Conservation (phyloP, 2,113 vertebrate species). For the Vimba vimba region DNA sequence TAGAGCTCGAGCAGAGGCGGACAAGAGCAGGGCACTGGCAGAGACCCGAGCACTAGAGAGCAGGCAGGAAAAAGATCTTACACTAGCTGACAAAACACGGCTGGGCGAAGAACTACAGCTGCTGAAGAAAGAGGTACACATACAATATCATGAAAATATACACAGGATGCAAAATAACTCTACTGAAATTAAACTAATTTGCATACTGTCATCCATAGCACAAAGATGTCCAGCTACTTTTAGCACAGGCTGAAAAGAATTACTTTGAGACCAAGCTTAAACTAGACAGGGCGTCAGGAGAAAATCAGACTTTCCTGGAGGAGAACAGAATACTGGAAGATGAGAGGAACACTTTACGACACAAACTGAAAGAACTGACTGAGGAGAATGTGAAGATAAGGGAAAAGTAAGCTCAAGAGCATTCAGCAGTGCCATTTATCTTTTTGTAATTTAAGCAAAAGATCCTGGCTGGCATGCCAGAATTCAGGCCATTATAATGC, state of each 20-base stretch:
- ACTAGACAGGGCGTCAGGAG: slow-evolving; percentile 70
- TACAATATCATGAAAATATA: neutral
- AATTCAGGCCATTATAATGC: neutral
- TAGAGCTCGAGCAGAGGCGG: slow-evolving; percentile 63
- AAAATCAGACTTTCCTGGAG: slow-evolving; percentile 67
- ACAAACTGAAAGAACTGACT: slow-evolving; percentile 66
- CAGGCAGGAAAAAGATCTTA: slow-evolving; percentile 63
- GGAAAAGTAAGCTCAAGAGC: slow-evolving; percentile 67
- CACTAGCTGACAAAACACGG: slow-evolving; percentile 61
- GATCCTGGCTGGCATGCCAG: neutral
- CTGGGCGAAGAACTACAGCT: slow-evolving; percentile 68
- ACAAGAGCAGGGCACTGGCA: slow-evolving; percentile 64
- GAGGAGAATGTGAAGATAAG: slow-evolving; percentile 69
- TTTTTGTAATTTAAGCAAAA: slow-evolving; percentile 2
- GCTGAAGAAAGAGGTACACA: slow-evolving; percentile 68
- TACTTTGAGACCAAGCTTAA: slow-evolving; percentile 76
- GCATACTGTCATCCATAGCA: slow-evolving; percentile 57
- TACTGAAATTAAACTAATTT: neutral
- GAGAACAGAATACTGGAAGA: slow-evolving; percentile 67
- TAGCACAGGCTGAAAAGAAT: slow-evolving; percentile 70
- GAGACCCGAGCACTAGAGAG: slow-evolving; percentile 62
- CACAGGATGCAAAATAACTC: neutral
- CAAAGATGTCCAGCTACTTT: slow-evolving; percentile 64
- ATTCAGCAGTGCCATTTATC: neutral
- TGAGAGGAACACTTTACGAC: slow-evolving; percentile 68